A percentile compares a stretch with the other conserved stretches of the same genome.
These are phyloP conservation scores for Beroe forskalii DNA, from an alignment of 37 sponge, comb jelly and placozoan species.

Conservation along the genomic window DNA sequence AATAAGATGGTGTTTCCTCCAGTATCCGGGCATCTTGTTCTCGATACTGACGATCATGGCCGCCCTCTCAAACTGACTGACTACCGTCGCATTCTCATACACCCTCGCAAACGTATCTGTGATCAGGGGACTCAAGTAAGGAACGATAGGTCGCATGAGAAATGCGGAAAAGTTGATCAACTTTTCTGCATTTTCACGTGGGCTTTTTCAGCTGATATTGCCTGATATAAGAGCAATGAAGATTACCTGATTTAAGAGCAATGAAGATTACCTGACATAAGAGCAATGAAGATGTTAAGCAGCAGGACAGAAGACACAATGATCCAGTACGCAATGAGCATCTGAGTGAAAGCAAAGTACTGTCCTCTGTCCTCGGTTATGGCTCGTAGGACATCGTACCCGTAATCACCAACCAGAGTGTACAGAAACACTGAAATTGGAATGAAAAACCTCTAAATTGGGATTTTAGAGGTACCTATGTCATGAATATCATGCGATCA, in stretches of 20 bases:
- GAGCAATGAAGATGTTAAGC: slow-evolving; percentile 59
- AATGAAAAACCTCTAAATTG: too few species aligned
- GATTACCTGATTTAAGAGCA: too few species aligned
- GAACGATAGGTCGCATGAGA: too few species aligned
- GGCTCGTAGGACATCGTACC: background rate
- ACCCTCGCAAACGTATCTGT: slow-evolving; percentile 61
- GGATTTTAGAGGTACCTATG: too few species aligned
- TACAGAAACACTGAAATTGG: slow-evolving; percentile 62
- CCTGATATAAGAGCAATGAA: too few species aligned
- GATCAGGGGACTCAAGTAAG: too few species aligned
- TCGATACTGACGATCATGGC: slow-evolving; percentile 55
- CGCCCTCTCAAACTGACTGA: slow-evolving; percentile 45
- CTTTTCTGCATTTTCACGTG: too few species aligned
- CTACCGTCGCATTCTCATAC: slow-evolving; percentile 39
- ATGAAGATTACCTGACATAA: slow-evolving; percentile 56
- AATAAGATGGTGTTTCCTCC: slow-evolving; percentile 51
- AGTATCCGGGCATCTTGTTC: slow-evolving; percentile 40
- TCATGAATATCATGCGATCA: too few species aligned
- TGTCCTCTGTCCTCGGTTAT: background rate
- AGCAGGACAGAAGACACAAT: slow-evolving; percentile 34
- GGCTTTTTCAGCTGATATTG: too few species aligned
- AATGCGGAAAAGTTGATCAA: too few species aligned
- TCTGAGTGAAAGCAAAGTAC: slow-evolving; percentile 31
- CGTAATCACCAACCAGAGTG: slow-evolving; percentile 61
- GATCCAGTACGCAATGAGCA: slow-evolving; percentile 33